Evolutionary conservation across 37 sponge, comb jelly and placozoan genomes (phyloP).

Genomic region (Crambe crambe): DNA sequence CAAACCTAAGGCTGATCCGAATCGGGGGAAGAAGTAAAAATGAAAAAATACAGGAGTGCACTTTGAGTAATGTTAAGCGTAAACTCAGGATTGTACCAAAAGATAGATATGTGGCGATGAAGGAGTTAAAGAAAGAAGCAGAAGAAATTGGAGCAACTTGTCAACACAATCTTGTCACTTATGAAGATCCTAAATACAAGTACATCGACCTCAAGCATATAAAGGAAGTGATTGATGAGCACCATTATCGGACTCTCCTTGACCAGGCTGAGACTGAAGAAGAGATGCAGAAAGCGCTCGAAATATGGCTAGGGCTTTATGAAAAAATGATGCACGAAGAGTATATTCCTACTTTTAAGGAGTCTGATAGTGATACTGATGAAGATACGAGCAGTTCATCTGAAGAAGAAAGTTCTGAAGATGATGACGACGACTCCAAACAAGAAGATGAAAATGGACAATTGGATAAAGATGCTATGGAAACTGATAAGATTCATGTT

Average conservation of each 20-base stretch:
- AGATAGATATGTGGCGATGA: not conserved
- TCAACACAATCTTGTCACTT: not conserved
- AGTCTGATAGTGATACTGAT: slow-evolving; percentile 12
- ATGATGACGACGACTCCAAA: not conserved
- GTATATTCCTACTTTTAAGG: not conserved
- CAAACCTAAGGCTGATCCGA: slow-evolving; percentile 48
- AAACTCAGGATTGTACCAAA: not conserved
- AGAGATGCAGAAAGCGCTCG: slow-evolving; percentile 11
- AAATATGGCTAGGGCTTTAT: slow-evolving; percentile 40
- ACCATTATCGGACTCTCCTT: not conserved
- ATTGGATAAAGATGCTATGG: slow-evolving; percentile 18
- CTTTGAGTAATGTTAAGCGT: slow-evolving; percentile 13
- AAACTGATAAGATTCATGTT: slow-evolving; percentile 17
- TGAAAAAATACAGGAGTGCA: slow-evolving; percentile 55
- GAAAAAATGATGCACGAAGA: not conserved
- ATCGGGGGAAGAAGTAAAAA: slow-evolving; percentile 84
- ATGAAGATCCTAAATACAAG: not conserved
- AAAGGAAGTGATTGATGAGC: not conserved
- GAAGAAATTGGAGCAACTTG: not conserved
- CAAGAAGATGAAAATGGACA: not conserved
- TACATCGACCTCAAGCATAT: not conserved
- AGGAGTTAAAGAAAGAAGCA: not conserved
- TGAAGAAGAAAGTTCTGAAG: not conserved
- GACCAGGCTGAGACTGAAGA: not conserved
- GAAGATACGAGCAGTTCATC: slow-evolving; percentile 4